Evolutionary conservation across 2,113 vertebrate species (phyloP).

Genomic region (Antennarius striatus): DNA sequence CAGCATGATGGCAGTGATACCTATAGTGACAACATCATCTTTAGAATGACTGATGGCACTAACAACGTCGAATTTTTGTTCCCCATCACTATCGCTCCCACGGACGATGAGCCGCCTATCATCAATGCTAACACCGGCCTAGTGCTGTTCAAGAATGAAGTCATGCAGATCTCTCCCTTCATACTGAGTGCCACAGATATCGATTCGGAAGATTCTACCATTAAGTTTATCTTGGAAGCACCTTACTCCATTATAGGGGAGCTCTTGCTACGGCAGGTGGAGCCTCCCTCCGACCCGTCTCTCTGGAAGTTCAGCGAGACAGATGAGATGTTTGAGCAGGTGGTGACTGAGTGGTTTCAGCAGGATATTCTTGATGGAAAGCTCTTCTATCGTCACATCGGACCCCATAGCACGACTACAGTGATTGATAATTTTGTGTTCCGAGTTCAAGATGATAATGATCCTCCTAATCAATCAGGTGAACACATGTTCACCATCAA

Average conservation of each 20-base stretch:
- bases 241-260: slow-evolving; percentile 72
- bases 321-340: slow-evolving; percentile 83
- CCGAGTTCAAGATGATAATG: slow-evolving; percentile 82
- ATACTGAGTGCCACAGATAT: slow-evolving; percentile 83
- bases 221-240: slow-evolving; percentile 76
- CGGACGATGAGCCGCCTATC: slow-evolving; percentile 81
- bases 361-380: slow-evolving; percentile 84
- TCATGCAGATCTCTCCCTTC: slow-evolving; percentile 83
- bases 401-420: slow-evolving; percentile 73
- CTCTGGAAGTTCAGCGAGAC: slow-evolving; percentile 77
- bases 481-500: slow-evolving; percentile 87
- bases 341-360: slow-evolving; percentile 84
- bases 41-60: slow-evolving; percentile 80
- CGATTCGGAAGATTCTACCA: slow-evolving; percentile 83
- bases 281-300: slow-evolving; percentile 66
- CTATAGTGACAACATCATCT: slow-evolving; percentile 85
- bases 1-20: slow-evolving; percentile 84
- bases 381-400: slow-evolving; percentile 81
- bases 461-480: slow-evolving; percentile 84
- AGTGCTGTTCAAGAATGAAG: slow-evolving; percentile 77
- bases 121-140: slow-evolving; percentile 81
- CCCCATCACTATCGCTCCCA: slow-evolving; percentile 81
- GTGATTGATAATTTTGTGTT: slow-evolving; percentile 76
- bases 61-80: slow-evolving; percentile 85
- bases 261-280: slow-evolving; percentile 78